phyloP scores from a whole-genome alignment of 2,797 vertebrate species.

The Molossus alvarezi region DNA sequence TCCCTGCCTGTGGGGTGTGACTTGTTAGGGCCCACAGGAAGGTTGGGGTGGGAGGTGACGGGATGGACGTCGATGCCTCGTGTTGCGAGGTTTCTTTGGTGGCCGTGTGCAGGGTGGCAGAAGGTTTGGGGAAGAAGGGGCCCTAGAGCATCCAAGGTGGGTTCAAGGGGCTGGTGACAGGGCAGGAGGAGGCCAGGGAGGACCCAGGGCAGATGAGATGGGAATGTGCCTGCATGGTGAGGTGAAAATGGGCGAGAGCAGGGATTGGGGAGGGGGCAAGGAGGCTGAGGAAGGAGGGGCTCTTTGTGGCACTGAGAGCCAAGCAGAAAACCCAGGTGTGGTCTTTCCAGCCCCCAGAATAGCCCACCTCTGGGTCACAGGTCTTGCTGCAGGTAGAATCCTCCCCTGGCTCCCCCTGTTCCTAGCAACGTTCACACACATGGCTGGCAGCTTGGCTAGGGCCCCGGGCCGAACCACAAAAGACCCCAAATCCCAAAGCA shows the following conservation, averaged over 20 bases:
- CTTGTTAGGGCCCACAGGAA: not conserved
- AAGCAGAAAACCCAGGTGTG: not conserved
- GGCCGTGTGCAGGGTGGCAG: not conserved
- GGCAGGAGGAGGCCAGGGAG: not conserved
- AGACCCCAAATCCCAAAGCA: too few species aligned
- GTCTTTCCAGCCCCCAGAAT: not conserved
- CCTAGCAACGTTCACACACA: accelerated
- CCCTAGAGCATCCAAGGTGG: not conserved
- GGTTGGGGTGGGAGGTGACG: not conserved
- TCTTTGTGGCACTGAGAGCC: not conserved
- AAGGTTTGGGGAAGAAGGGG: not conserved
- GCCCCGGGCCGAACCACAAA: not conserved
- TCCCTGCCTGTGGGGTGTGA: accelerated
- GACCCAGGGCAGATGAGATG: too few species aligned
- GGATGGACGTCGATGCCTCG: accelerated
- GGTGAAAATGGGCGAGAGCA: not conserved
- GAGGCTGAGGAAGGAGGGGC: not conserved
- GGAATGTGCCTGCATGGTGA: not conserved
- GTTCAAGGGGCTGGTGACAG: not conserved
- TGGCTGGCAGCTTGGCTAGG: not conserved
- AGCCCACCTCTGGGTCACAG: not conserved
- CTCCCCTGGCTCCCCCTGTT: too few species aligned
- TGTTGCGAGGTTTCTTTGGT: accelerated
- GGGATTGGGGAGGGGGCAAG: not conserved
- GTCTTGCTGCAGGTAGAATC: not conserved